A percentile compares a stretch with the other conserved stretches of the same genome.
Conservation (phyloP, 2,113 vertebrate genomes). For the Hirundichthys speculiger region DNA sequence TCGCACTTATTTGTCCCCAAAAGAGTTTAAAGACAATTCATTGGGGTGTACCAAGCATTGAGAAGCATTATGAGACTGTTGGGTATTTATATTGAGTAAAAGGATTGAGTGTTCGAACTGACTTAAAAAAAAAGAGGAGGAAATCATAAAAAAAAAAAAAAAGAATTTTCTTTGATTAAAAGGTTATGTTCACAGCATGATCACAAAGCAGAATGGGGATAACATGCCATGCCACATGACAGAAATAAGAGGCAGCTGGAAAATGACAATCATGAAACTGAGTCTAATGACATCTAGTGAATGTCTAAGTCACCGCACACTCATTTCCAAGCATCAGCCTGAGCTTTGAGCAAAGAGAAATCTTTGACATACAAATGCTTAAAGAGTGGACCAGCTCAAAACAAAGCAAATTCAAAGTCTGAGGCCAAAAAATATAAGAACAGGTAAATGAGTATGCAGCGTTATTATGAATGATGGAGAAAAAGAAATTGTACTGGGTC, state of each 20-base stretch:
- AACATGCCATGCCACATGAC: conserved; percentile 66
- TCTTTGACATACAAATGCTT: not conserved
- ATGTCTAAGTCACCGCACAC: conserved; percentile 74
- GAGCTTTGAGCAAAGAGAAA: conserved; percentile 16
- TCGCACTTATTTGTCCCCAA: not conserved
- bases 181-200: conserved; percentile 25
- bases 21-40: conserved; percentile 5
- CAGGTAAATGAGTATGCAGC: conserved; percentile 81
- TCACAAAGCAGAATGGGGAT: conserved; percentile 40
- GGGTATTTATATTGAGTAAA: conserved; percentile 17
- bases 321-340: conserved; percentile 69
- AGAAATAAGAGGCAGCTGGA: conserved; percentile 37
- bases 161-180: conserved; percentile 17
- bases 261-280: conserved; percentile 63
- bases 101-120: conserved; percentile 2
- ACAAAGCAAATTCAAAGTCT: conserved; percentile 42
- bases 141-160: not conserved
- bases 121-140: conserved; percentile 6
- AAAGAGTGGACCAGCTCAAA: conserved; percentile 18
- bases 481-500: conserved; percentile 61
- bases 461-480: conserved; percentile 57
- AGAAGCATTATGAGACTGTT: conserved; percentile 17
- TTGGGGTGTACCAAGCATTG: conserved; percentile 24
- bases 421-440: conserved; percentile 16
- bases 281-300: conserved; percentile 64